Percentiles rank a stretch among this genome's conserved stretches.
Evolutionary conservation across 2,113 vertebrate genomes (phyloP).

Genomic region (Tricholaema leucomelas): DNA sequence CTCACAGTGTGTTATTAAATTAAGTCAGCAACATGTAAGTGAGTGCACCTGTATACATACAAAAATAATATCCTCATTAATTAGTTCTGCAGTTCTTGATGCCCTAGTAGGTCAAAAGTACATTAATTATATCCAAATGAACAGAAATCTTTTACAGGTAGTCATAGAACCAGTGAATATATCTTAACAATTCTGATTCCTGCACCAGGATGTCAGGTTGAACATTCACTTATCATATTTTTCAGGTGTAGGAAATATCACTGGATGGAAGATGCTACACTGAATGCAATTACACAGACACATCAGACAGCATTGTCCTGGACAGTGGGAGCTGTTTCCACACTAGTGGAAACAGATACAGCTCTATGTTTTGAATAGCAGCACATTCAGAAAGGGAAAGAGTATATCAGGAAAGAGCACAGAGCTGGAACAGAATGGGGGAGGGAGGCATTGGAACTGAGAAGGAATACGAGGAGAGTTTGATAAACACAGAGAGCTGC

Average conservation of each 20-base stretch:
- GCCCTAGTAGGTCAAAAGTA: constrained; percentile 35
- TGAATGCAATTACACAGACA: not conserved
- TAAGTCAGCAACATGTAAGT: constrained; percentile 53
- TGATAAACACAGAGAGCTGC: not conserved
- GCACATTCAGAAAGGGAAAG: not conserved
- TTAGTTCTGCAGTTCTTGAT: constrained; percentile 10
- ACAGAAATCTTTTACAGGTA: constrained; percentile 5
- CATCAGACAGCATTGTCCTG: accelerated
- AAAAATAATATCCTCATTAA: constrained; percentile 44
- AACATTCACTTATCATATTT: not conserved
- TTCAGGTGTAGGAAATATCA: not conserved
- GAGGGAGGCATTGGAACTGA: not conserved
- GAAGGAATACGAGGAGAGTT: not conserved
- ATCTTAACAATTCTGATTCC: not conserved
- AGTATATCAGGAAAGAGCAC: not conserved
- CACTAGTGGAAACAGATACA: accelerated
- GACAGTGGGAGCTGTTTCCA: not conserved
- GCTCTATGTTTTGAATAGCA: not conserved
- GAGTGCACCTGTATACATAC: constrained; percentile 43
- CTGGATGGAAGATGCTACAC: not conserved
- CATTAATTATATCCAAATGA: constrained; percentile 10
- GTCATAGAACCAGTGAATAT: not conserved
- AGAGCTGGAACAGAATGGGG: not conserved
- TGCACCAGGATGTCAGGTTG: not conserved
- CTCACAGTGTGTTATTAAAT: constrained; percentile 1